Base-by-base conservation (phyloP, 2,113 vertebrate species). In the Oryzias melastigma region DNA sequence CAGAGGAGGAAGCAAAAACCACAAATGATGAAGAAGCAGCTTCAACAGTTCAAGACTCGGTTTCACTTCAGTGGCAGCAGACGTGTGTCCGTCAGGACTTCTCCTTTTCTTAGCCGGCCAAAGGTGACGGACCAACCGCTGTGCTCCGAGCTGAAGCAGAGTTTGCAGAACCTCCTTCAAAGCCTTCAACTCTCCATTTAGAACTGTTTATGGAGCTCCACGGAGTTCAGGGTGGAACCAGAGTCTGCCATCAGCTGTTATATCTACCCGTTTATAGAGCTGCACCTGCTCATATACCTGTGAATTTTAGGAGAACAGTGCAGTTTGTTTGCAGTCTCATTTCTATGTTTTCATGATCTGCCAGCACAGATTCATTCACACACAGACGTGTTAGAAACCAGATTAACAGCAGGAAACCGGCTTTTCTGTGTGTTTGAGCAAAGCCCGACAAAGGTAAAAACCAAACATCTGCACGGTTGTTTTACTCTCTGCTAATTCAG, bases 401-500 rank as follows among this genome's bases (percentile, higher is more conserved):
- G 14, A 16, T 40, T 18, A 47, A 58, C 64, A 22, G 55, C 4
- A 48, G 60, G 22, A 71, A 51, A 25, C 18, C 55, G 6, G 58
- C 5, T 14, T 14, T 17, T 44, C 16, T 44, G 52, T 70, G 58
- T 81, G 61, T 48, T 51, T 48, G 18, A 67, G 55, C 62, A 54
- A 57, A 19, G 19, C 25, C 4, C 12, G 27, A 47, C 65, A 35
- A 59, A 50, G 24, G 52, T 40, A 53, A 47, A 67, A 3, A 75
- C 60, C 68, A 77, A 71, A 74, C 25, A 27, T 27, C 25, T 27
- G 35, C n/a, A 16, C 45, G 50, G 40, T 60, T 74, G 73, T 53
- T 43, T 61, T 35, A 43, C 65, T 65, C 78, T 62, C 72, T 57
- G 52, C 41, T 77, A 80, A 76, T 71, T 70, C 71, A 24, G 41